These are phyloP conservation scores for Tragulus kanchil DNA, from an alignment of 2,113 vertebrate genomes.

Conservation along the genomic window DNA sequence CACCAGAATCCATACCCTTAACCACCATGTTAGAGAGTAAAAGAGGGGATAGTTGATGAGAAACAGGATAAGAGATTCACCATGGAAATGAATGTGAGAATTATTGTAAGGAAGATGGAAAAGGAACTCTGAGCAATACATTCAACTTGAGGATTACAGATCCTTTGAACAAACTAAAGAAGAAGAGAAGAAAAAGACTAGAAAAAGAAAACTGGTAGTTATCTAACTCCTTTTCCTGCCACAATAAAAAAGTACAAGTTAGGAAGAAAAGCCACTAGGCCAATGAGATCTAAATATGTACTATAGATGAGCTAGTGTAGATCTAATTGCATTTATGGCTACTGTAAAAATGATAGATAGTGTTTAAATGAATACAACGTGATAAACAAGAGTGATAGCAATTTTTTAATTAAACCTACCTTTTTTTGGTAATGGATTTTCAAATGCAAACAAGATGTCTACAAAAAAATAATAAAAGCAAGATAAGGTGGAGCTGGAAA, in stretches of 20 bases:
- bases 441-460: slow-evolving; percentile 61
- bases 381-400: slow-evolving; percentile 51
- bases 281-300: slow-evolving; percentile 60
- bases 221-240: slow-evolving; percentile 25
- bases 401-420: neutral
- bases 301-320: slow-evolving; percentile 40
- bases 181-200: neutral
- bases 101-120: slow-evolving; percentile 4
- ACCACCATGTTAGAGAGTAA: neutral
- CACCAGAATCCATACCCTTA: slow-evolving; percentile 24
- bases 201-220: slow-evolving; percentile 13
- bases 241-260: neutral
- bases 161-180: slow-evolving; percentile 59
- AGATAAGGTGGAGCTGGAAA: slow-evolving; percentile 48
- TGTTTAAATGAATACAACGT: slow-evolving; percentile 42
- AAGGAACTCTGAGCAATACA: neutral
- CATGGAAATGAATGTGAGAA: slow-evolving; percentile 27
- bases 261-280: slow-evolving; percentile 23
- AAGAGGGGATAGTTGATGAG: neutral
- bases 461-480: slow-evolving; percentile 37
- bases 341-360: slow-evolving; percentile 4
- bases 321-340: slow-evolving; percentile 2
- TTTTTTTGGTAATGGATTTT: slow-evolving; percentile 34
- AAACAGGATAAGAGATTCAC: slow-evolving; percentile 3
- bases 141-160: neutral